These are phyloP conservation scores for Heliconius charithonia DNA, from an alignment of 2,888 invertebrate species.

Conservation along the genomic window DNA sequence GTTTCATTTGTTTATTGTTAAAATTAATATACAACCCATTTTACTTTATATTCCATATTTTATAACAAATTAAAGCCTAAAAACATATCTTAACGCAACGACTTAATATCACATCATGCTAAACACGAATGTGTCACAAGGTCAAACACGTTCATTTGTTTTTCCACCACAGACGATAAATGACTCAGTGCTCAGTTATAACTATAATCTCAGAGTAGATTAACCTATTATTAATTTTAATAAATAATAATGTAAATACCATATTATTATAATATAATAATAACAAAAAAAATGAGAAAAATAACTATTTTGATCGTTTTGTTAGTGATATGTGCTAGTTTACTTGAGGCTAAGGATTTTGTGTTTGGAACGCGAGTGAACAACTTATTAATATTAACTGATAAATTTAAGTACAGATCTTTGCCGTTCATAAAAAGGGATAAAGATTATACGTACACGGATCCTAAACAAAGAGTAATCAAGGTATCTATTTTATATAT, in stretches of 20 bases:
- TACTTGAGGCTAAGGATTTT: constrained; percentile 68
- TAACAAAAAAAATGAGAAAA: constrained; percentile 62
- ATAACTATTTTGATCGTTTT: constrained; percentile 57
- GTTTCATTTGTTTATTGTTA: no score
- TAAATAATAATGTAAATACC: constrained; percentile 36
- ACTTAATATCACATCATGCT: constrained; percentile 11
- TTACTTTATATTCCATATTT: not conserved
- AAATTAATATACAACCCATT: not conserved
- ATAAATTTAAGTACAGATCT: constrained; percentile 63
- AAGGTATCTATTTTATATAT: constrained; percentile 58
- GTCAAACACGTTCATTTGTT: constrained; percentile 59
- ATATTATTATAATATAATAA: constrained; percentile 46
- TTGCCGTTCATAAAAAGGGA: constrained; percentile 67
- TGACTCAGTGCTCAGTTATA: constrained; percentile 47
- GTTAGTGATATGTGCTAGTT: constrained; percentile 58
- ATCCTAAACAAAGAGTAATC: constrained; percentile 69
- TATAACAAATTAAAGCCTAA: not conserved
- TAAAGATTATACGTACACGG: constrained; percentile 70
- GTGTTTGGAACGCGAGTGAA: constrained; percentile 68
- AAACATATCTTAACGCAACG: not conserved
- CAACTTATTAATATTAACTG: constrained; percentile 72
- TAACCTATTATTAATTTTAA: constrained; percentile 30
- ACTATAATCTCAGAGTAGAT: constrained; percentile 34
- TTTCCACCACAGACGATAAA: constrained; percentile 54
- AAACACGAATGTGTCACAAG: constrained; percentile 51